Evolutionary conservation across 2,113 vertebrate genomes (phyloP), one percentile per base, ranked within the genome.

Genomic region (Siniperca knerii): DNA sequence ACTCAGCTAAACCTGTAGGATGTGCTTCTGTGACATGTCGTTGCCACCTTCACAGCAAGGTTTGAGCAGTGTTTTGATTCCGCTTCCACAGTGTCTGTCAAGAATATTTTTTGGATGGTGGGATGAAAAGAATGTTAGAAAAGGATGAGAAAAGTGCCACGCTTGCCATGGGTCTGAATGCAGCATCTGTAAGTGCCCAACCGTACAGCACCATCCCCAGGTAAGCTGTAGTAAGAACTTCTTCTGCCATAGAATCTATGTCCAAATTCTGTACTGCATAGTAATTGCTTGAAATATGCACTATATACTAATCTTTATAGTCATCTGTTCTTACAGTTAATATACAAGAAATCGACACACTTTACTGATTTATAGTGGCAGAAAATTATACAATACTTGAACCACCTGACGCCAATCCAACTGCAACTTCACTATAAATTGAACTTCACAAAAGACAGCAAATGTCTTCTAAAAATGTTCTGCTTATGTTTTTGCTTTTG

Each of bases 21-120:
- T 33, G 42, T 25, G 81, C 8, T 50, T 60, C 75, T 52, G 23
- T 55, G 13, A 21, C 77, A 8, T 25, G 23, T 40, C 18, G 3
- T 13, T 0, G 18, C 69, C 35, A 8, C 9, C 33, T 35, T 76
- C 11, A 25, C 60, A 2, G 35, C 21, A 0, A 15, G 13, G 6
- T 50, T 25, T 50, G 20, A 79, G n/a, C 33, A 3, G 54, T 21
- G 40, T 68, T 61, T 67, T 81, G 60, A 76, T 81, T 90, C 78
- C 74, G 69, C 65, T 73, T 85, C 91, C 91, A 2, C 94, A 99
- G 98, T 89, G 96, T 99, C 79, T 99, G 98, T 92, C 96, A 98
- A 90, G 98, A 99, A 84, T 99, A 99, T 93, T 99, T 98, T 92
- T 95, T 98, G 93, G 97, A 98, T 2, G 98, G 98, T 46, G 98